Evolutionary conservation across 2,888 invertebrate species (phyloP), one percentile per base, ranked within the genome.

Genomic region (Parelbella ahira): DNA sequence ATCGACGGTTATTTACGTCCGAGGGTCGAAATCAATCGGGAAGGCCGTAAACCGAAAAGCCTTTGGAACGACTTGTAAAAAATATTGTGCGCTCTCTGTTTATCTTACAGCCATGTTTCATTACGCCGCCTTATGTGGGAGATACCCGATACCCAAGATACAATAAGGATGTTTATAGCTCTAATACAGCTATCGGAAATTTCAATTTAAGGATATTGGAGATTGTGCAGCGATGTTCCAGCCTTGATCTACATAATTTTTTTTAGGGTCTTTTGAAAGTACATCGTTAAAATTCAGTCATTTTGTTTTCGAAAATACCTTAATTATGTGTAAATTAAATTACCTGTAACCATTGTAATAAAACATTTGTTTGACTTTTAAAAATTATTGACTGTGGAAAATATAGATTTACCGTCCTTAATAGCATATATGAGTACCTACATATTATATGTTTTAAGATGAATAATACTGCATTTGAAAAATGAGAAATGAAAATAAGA

Each of bases 11-110:
- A 50, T 51, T 50, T 51, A 51, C 47, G 48, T 41, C 41, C 33
- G 27, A 33, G 28, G 37, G 38, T 45, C 45, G 45, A 47, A 56
- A 56, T 56, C 54, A 56, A 54, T 56, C 54, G 53, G 43, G 21
- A 21, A 28, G 44, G 45, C 44, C 48, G 48, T 49, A 48, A 51
- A 50, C 44, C 49, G 44, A 32, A 34, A 33, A 42, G 41, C 34
- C 34, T 21, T 27, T 13, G 20, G 34, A 23, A 28, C 41, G 46
- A 48, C 44, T 46, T 44, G 44, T 46, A 36, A 46, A 46, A 47
- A 47, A 42, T 42, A 45, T 45, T 44, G 45, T 37, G 33, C 46
- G 15, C 11, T 32, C 30, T 36, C 19, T 41, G 41, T 49, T 49
- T 44, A 46, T 46, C 38, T 49, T 49, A 32, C 37, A 34, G 37